Evolutionary conservation across 1,140 invertebrate genomes (phyloP).

Genomic region (Temnothorax longispinosus): DNA sequence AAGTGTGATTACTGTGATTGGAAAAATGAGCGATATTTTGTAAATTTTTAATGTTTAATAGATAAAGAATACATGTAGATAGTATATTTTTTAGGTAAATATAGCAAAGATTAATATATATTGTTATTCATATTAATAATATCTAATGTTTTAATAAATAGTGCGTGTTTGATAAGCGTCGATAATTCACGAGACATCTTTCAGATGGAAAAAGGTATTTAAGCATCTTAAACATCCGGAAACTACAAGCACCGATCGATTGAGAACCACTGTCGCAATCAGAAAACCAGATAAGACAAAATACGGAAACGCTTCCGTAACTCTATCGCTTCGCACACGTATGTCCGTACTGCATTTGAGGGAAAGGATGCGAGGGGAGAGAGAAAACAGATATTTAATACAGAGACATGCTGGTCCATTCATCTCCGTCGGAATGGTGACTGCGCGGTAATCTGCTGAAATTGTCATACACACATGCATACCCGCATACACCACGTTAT

Average conservation of each 20-base stretch:
- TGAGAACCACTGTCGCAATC: conserved; percentile 64
- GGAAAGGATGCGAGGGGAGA: background rate
- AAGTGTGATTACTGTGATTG: background rate
- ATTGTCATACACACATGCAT: background rate
- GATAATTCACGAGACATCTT: background rate
- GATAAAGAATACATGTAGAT: background rate
- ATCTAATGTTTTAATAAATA: background rate
- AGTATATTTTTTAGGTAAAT: background rate
- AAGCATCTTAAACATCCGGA: background rate
- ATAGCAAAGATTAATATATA: background rate
- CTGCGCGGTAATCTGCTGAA: conserved; percentile 26
- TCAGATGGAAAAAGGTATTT: background rate
- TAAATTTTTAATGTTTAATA: background rate
- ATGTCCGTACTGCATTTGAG: background rate
- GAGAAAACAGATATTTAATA: conserved; percentile 28
- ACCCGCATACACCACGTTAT: background rate
- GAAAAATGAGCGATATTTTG: background rate
- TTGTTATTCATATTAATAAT: background rate
- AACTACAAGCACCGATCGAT: background rate
- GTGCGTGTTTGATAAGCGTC: background rate
- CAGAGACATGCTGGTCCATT: conserved; percentile 49
- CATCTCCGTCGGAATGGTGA: conserved; percentile 39
- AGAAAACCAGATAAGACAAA: conserved; percentile 63
- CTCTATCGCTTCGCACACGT: conserved; percentile 37
- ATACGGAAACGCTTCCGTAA: conserved; percentile 69